A percentile compares a stretch with the other conserved stretches of the same genome.
phyloP scores from a whole-genome alignment of 2,113 vertebrate species.

The Proterorhinus semilunaris region DNA sequence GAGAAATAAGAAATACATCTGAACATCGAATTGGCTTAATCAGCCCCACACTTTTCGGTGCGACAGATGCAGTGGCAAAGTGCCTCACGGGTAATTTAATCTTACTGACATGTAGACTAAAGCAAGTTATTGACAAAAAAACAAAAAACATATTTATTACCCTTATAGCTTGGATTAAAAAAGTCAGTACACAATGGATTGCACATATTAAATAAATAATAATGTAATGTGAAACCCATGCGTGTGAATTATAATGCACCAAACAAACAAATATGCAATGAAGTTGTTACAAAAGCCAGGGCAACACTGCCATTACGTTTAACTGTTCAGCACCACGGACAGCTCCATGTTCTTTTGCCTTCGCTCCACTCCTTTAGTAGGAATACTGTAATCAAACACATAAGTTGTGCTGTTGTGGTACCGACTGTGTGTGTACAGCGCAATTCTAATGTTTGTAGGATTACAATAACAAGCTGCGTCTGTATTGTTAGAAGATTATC shows the following conservation, averaged over 20 bases:
- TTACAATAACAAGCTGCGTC: slow-evolving; percentile 5
- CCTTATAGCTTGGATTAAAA: too few relatives aligned
- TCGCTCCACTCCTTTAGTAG: not conserved
- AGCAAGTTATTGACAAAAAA: too few relatives aligned
- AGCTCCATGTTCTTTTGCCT: not conserved
- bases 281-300: too few relatives aligned
- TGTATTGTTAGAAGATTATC: slow-evolving; percentile 7
- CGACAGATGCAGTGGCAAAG: not conserved
- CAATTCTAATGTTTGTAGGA: not conserved
- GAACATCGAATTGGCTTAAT: slow-evolving; percentile 55
- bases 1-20: slow-evolving; percentile 37
- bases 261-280: too few relatives aligned
- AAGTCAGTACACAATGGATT: too few relatives aligned
- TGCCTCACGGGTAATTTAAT: slow-evolving; percentile 9
- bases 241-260: too few relatives aligned
- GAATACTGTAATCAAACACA: too few relatives aligned
- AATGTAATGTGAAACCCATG: too few relatives aligned
- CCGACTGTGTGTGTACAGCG: not conserved
- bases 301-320: not conserved
- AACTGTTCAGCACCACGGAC: slow-evolving; percentile 1
- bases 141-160: too few relatives aligned
- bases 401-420: not conserved
- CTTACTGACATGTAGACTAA: not conserved
- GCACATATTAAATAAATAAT: too few relatives aligned
- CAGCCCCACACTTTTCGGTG: slow-evolving; percentile 11